Evolutionary conservation across 2,797 vertebrate genomes (phyloP), one percentile per base, ranked within the genome.

Genomic region (Microctenopoma steveboyesi): DNA sequence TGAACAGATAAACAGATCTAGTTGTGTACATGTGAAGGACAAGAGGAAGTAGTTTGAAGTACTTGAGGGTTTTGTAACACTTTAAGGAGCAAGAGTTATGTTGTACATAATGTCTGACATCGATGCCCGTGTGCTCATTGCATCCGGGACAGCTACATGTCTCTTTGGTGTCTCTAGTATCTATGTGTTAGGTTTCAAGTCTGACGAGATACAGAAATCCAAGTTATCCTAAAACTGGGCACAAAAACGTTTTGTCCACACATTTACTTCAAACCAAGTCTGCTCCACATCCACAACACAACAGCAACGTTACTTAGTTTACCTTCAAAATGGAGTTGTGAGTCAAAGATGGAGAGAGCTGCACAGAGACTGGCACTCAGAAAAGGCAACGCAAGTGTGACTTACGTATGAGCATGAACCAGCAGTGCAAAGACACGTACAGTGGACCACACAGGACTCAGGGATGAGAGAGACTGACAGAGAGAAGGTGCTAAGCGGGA

Each of bases 351-450:
- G n/a, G 39, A 37, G 28, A 49, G 43, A 46, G 22, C 52, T 50
- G 4, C 1, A 39, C 14, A 48, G 18, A 28, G 15, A 42, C 2
- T 9, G 4, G n/a, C n/a, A n/a, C n/a, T n/a, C n/a, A n/a, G n/a
- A n/a, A n/a, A n/a, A n/a, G n/a, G n/a, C n/a, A n/a, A n/a, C n/a
- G n/a, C n/a, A n/a, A n/a, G n/a, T 54, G 15, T 52, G n/a, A 16
- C 18, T 68, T 53, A 55, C 25, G 16, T 14, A 16, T 25, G 22
- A 65, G 33, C 16, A 5, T 1, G 6, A 69, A 48, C 40, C 56
- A 52, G 18, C 42, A 30, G 67, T 37, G 35, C 43, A 79, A 52
- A 59, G 28, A 65, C 42, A 64, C 16, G 33, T 39, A 7, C 33
- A 39, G 33, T n/a, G 25, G 28, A 6, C 14, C 47, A 59, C 53